Evolutionary conservation across 2,113 vertebrate genomes (phyloP).

Genomic region (Platichthys stellatus): DNA sequence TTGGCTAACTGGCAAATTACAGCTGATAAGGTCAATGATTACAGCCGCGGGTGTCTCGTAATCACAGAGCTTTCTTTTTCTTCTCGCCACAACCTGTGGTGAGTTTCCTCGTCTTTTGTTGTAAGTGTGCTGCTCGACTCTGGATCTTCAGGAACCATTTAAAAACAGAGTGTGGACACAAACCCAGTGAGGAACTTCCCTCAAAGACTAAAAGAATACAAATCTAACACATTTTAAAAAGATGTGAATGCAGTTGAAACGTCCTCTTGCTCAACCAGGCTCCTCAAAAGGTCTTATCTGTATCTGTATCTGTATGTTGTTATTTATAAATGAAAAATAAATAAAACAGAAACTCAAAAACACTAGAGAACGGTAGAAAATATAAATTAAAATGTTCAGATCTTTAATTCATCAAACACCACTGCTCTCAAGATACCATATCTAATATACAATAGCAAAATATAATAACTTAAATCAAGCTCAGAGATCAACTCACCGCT

Average conservation of each 20-base stretch:
- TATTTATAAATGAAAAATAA: no score
- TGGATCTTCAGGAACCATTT: constrained; percentile 9
- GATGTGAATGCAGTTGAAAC: no score
- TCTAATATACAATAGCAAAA: neutral
- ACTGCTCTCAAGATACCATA: neutral
- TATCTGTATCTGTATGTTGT: no score
- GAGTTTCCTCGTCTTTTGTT: constrained; percentile 8
- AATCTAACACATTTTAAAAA: no score
- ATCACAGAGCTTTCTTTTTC: neutral
- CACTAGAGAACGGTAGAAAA: no score
- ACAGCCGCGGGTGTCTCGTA: neutral
- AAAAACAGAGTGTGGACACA: neutral
- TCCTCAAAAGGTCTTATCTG: no score
- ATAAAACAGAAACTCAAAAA: no score
- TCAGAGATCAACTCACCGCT: constrained; percentile 9
- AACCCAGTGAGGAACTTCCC: neutral
- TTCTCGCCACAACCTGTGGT: neutral
- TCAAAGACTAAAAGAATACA: no score
- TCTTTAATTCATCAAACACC: no score
- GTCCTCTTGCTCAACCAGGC: no score
- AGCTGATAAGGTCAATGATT: neutral
- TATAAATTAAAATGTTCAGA: no score
- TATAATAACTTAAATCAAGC: neutral
- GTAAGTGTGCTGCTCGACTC: constrained; percentile 18
- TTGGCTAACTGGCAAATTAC: no score